Evolutionary conservation across 2,888 invertebrate genomes (phyloP), one percentile per base, ranked within the genome.

Genomic region (Andrena chrysosceles): DNA sequence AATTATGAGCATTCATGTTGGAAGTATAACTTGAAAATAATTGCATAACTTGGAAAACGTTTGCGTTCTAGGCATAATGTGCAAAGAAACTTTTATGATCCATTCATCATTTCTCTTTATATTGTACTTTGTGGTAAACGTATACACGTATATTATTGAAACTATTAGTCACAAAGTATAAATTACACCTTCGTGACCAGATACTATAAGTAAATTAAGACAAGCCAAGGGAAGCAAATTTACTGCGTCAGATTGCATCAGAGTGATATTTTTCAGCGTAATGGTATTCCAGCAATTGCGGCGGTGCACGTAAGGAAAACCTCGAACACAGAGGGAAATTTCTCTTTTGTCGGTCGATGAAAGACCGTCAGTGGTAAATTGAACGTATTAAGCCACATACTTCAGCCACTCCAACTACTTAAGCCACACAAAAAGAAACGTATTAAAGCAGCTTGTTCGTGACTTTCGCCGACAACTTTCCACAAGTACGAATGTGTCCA

Each of bases 321-420:
- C 49, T 42, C 26, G 23, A 52, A 54, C 29, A 29, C 26, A 60
- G 29, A 33, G 52, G 66, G 29, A 66, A 73, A 71, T 5, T 42
- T 10, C 42, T 20, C 49, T 62, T 31, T 42, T 1, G 29, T 31
- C 42, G 78, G 26, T 54, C 73, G 68, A 74, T 48, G 56, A 74
- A 68, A 62, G 54, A 56, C 68, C 62, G 42, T 31, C 26, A 26
- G 63, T 59, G 60, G 67, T 74, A 78, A 74, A 74, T 73, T 68
- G 63, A 56, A 74, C 63, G 62, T 68, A 68, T 48, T 63, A 78
- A 71, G 63, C 59, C 35, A 10, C 62, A 56, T 49, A 68, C 48
- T 74, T 74, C 26, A 59, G 4, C 62, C 54, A 54, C 54, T 48
- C 67, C 62, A 33, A 26, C 56, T 74, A 69, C 74, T 74, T 67